Evolutionary conservation across 2,113 vertebrate genomes (phyloP).

Genomic region (Leptobrachium leishanense): DNA sequence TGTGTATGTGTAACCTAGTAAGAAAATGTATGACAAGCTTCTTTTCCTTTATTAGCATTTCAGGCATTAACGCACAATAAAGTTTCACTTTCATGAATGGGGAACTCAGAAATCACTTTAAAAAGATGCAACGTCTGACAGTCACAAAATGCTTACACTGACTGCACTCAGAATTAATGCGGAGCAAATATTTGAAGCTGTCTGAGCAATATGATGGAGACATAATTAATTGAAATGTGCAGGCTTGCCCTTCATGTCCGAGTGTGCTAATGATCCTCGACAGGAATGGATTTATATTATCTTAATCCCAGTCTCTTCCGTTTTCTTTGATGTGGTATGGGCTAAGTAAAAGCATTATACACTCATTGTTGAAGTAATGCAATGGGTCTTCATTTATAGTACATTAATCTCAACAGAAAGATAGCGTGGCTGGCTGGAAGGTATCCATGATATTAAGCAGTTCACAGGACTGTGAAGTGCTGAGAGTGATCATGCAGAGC

Average conservation of each 20-base stretch:
- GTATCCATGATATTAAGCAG: constrained; percentile 85
- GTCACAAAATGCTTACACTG: background rate
- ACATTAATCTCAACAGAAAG: constrained; percentile 67
- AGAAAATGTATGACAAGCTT: too few species aligned
- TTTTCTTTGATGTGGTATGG: constrained; percentile 61
- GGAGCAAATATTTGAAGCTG: constrained; percentile 3
- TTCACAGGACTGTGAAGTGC: constrained; percentile 81
- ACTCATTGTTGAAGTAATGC: constrained; percentile 56
- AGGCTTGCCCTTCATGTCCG: constrained; percentile 49
- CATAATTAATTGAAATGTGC: constrained; percentile 49
- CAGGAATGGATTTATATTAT: constrained; percentile 75
- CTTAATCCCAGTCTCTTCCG: constrained; percentile 58
- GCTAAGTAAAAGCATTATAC: constrained; percentile 64
- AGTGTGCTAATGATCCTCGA: constrained; percentile 59
- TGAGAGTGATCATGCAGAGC: constrained; percentile 84
- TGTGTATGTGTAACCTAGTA: too few species aligned
- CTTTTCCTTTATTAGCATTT: too few species aligned
- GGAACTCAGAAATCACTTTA: background rate
- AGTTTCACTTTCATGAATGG: background rate
- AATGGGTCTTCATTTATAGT: constrained; percentile 57
- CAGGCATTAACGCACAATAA: background rate
- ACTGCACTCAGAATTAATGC: constrained; percentile 9
- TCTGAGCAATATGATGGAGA: constrained; percentile 2
- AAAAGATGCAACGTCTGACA: background rate
- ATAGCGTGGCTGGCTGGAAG: constrained; percentile 75